A percentile compares a stretch with the other conserved stretches of the same genome.
These are phyloP conservation scores for Sphecodes monilicornis DNA, from an alignment of 2,888 invertebrate species.

Conservation along the genomic window DNA sequence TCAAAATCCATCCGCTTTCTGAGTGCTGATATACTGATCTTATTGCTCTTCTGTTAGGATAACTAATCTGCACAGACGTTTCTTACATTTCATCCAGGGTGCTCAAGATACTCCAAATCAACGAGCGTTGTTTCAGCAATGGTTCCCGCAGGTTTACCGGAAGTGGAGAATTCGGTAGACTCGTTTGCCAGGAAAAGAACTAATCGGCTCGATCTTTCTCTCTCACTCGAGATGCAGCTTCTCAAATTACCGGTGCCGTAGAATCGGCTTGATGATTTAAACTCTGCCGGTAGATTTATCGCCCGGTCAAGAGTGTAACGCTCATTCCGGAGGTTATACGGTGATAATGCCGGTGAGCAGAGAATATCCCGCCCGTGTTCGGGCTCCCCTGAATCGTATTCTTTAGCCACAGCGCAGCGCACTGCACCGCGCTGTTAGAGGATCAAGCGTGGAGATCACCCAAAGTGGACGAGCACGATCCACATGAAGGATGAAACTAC, in stretches of 20 bases:
- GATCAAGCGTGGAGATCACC: slow-evolving; percentile 63
- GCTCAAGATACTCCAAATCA: too few species aligned
- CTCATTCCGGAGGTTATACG: slow-evolving; percentile 13
- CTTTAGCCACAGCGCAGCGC: slow-evolving; percentile 8
- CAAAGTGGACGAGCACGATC: slow-evolving; percentile 64
- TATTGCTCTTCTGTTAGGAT: too few species aligned
- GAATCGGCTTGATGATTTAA: slow-evolving; percentile 36
- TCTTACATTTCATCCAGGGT: too few species aligned
- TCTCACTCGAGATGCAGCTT: neutral
- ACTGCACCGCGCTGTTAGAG: slow-evolving; percentile 39
- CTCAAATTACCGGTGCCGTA: slow-evolving; percentile 29
- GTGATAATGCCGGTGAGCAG: slow-evolving; percentile 25
- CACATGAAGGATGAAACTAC: slow-evolving; percentile 58
- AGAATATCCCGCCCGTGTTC: slow-evolving; percentile 20
- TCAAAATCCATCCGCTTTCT: too few species aligned
- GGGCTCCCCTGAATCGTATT: slow-evolving; percentile 29
- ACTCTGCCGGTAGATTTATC: slow-evolving; percentile 1
- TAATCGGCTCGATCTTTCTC: slow-evolving; percentile 1
- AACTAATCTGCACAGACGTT: too few species aligned
- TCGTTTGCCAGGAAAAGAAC: neutral
- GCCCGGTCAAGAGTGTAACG: slow-evolving; percentile 26
- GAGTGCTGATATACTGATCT: too few species aligned
- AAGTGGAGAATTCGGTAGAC: neutral
- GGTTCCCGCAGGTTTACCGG: slow-evolving; percentile 3
- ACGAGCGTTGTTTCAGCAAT: neutral